Evolutionary conservation across 2,797 vertebrate genomes (phyloP), one percentile per base, ranked within the genome.

Genomic region (Cheirogaleus major): DNA sequence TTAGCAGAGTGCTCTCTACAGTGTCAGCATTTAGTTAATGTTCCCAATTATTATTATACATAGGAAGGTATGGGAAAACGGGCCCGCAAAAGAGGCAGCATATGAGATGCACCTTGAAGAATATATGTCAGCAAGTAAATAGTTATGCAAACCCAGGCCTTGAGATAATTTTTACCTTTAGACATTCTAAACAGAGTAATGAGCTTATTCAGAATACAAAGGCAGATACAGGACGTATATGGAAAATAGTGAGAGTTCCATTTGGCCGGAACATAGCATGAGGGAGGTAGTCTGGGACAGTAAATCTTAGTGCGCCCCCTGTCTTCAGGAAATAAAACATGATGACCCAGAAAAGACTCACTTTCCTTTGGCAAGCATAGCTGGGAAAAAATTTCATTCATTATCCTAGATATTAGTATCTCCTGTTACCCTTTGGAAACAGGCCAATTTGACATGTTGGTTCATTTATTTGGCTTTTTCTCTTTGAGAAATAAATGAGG

Each of bases 391-490:
- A 8, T 59, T 95, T 67, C 2, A 67, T 52, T 70, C 67, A 41
- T 32, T 27, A 63, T 32, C 25, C 61, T 52, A 50, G 10, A 2
- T 57, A 5, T 61, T 30, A 23, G 5, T 70, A 57, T 76, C 70
- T 79, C 48, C 23, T 80, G n/a, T 7, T 65, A 15, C 20, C 41
- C 48, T 91, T 97, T 89, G 48, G 59, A 91, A 75, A 78, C 18
- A 70, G 41, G 61, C 17, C 69, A 72, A 7, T 78, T 93, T 80
- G 27, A 57, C 45, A 4, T 61, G 43, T 38, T 86, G 30, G 7
- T 75, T 82, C 55, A 38, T 63, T 86, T 95, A 57, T 65, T 93
- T 89, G 57, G 52, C 22, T 45, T 84, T 93, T 87, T 87, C 32
- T 22, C 32, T 87, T 43, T 59, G 25, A 82, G 73, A 96, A 79